Evolutionary conservation across 2,797 vertebrate genomes (phyloP).

Genomic region (Leuciscus waleckii): DNA sequence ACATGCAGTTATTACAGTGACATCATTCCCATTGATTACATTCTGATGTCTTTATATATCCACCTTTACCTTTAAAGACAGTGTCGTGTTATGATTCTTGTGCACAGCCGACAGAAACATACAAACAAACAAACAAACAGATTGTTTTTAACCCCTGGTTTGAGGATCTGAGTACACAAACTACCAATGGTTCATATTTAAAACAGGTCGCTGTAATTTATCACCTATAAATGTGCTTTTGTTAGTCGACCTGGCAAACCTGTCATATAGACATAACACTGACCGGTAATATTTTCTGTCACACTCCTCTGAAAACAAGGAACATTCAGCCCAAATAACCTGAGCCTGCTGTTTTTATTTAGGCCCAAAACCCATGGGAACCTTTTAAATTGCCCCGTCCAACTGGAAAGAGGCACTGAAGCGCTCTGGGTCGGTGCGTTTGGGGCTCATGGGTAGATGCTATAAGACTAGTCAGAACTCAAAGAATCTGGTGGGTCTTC

Average conservation of each 20-base stretch:
- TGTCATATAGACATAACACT: neutral
- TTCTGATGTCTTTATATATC: neutral
- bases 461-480: neutral
- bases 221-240: neutral
- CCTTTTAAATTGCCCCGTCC: conserved; percentile 1
- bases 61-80: neutral
- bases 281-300: conserved; percentile 24
- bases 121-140: too few relatives aligned
- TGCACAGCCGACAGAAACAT: neutral
- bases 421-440: neutral
- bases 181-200: neutral
- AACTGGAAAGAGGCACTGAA: conserved; percentile 17
- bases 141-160: neutral
- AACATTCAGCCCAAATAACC: conserved; percentile 12
- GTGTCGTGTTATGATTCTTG: neutral
- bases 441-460: neutral
- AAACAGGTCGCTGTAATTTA: neutral
- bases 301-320: conserved; percentile 25
- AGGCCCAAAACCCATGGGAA: conserved; percentile 24
- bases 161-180: neutral
- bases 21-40: too few relatives aligned
- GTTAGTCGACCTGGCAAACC: neutral
- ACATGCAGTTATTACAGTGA: neutral
- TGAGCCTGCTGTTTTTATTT: conserved; percentile 34
- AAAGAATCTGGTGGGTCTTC: neutral